Conservation (phyloP, 2,888 invertebrate species). For the Athripsodes cinereus region DNA sequence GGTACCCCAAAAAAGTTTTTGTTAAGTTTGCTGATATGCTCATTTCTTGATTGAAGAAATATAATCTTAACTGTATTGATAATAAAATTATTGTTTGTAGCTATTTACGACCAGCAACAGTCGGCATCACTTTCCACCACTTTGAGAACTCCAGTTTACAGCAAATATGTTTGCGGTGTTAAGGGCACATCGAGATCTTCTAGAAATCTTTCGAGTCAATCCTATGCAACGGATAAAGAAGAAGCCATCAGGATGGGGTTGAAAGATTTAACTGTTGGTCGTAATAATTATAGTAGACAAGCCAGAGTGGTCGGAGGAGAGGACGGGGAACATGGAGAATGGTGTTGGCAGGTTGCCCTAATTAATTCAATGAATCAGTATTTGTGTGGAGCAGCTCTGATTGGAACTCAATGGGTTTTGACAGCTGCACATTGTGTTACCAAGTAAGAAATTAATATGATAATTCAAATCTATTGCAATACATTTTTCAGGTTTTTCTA, state of each 20-base stretch:
- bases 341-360: conserved; percentile 93
- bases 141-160: conserved; percentile 66
- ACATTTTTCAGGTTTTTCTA: no score
- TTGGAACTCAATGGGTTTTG: conserved; percentile 91
- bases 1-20: no score
- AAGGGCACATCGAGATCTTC: conserved; percentile 51
- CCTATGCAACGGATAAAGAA: background rate
- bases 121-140: conserved; percentile 51
- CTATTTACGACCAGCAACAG: conserved; percentile 39
- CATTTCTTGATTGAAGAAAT: no score
- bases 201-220: conserved; percentile 20
- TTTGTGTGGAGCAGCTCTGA: conserved; percentile 86
- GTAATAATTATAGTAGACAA: conserved; percentile 1
- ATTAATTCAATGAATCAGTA: conserved; percentile 92
- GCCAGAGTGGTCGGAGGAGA: conserved; percentile 81
- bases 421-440: conserved; percentile 93
- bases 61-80: background rate
- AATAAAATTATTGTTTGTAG: conserved; percentile 35
- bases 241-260: conserved; percentile 1
- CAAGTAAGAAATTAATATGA: conserved; percentile 56
- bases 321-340: conserved; percentile 86
- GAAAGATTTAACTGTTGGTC: background rate
- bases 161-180: conserved; percentile 88
- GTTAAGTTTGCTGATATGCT: no score
- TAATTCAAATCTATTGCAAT: no score